Evolutionary conservation across 2,888 invertebrate species (phyloP), one percentile per base, ranked within the genome.

Genomic region (Drymonia ruficornis): DNA sequence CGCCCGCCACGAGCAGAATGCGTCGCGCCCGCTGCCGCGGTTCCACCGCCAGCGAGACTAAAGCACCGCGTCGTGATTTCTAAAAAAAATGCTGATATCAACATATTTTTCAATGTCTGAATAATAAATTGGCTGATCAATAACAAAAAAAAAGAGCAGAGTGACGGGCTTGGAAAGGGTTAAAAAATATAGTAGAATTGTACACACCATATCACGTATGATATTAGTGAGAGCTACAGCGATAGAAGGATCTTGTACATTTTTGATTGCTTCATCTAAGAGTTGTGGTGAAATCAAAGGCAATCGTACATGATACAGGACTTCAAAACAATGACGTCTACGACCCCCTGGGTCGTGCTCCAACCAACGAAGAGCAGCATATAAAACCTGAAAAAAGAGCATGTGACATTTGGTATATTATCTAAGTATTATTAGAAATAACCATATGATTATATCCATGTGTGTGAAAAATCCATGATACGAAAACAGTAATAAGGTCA

Each of bases 351-450:
- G 95, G 78, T 98, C 96, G 76, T 97, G 96, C 65, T 95, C 95
- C 49, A 98, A 95, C 98, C 98, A 98, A 67, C 96, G 94, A 65
- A 98, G 90, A 16, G 98, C 98, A 53, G 97, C 96, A 81, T 96
- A 95, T 81, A 98, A 95, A 58, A 97, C 96, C 95, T 96, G 78
- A 40, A 77, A 46, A 31, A 50, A 40, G 23, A 51, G 1, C 36
- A 36, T 56, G 1, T n/a, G n/a, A n/a, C 23, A 23, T 6, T 2
- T 4, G 1, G 23, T n/a, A n/a, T n/a, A 1, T 23, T 23, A 23
- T 23, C 23, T 23, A 23, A 6, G 23, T 6, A 1, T 23, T 4
- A 23, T 7, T 2, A 23, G 2, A 4, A 23, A 23, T 6, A 23
- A 23, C 23, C 7, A 23, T 6, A 23, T n/a, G 7, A 23, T 7